phyloP scores from a whole-genome alignment of 2,113 vertebrate genomes.

The Plestiodon gilberti region DNA sequence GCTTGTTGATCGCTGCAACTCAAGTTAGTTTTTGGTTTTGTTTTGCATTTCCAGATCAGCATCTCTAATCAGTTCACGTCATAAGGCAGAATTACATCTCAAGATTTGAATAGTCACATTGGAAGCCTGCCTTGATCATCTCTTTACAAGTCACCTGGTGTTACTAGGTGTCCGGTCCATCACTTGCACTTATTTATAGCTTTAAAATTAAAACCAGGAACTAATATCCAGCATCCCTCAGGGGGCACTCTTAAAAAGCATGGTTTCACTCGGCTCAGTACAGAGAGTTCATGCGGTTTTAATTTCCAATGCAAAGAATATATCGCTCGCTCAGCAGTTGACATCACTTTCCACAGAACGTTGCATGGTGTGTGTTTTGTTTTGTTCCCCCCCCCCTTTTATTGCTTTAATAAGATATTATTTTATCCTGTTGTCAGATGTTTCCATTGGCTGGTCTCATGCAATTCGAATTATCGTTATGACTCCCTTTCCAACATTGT shows the following conservation, averaged over 20 bases:
- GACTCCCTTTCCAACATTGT: slow-evolving; percentile 33
- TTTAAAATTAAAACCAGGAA: slow-evolving; percentile 69
- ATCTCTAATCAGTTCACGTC: not conserved
- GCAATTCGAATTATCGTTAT: slow-evolving; percentile 50
- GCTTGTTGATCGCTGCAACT: not conserved
- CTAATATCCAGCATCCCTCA: slow-evolving; percentile 38
- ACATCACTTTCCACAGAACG: slow-evolving; percentile 59
- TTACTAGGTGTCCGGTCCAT: slow-evolving; percentile 54
- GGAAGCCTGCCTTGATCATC: not conserved
- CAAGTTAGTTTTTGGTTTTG: not conserved
- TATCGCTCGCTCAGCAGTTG: slow-evolving; percentile 33
- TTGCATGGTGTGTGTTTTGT: not conserved
- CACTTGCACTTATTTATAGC: slow-evolving; percentile 60
- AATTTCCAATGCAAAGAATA: slow-evolving; percentile 63
- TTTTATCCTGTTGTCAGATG: slow-evolving; percentile 59
- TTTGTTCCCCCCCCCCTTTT: not conserved
- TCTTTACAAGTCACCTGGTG: not conserved
- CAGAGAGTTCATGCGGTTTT: slow-evolving; percentile 54
- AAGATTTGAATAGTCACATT: not conserved
- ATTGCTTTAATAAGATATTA: slow-evolving; percentile 56
- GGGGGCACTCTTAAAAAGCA: slow-evolving; percentile 27
- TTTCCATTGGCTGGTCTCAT: slow-evolving; percentile 59
- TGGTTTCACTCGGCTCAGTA: slow-evolving; percentile 42
- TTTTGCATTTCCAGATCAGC: not conserved
- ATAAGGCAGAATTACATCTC: not conserved